Conservation (phyloP, 2,113 vertebrate species). For the Sceloporus undulatus region DNA sequence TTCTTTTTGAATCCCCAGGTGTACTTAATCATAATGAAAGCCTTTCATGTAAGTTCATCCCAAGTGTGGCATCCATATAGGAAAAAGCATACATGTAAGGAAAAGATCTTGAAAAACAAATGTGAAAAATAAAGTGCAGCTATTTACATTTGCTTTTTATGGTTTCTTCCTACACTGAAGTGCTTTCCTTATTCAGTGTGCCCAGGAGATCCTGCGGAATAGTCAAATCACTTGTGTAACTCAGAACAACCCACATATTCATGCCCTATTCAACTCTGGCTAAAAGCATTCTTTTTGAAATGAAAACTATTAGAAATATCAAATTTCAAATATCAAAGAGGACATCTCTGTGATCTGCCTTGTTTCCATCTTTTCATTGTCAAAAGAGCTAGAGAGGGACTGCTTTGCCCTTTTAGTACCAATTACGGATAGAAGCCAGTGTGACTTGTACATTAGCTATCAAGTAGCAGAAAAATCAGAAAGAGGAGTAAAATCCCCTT, state of each 20-base stretch:
- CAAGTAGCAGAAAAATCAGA: not conserved
- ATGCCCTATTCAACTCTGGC: too few species aligned
- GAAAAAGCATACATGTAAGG: not conserved
- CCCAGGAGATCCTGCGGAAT: not conserved
- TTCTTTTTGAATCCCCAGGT: too few species aligned
- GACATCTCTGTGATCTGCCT: not conserved
- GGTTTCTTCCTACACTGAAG: not conserved
- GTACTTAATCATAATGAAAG: too few species aligned
- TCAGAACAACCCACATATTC: not conserved
- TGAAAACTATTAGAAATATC: not conserved
- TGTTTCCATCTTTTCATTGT: not conserved
- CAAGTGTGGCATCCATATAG: too few species aligned
- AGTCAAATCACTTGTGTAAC: not conserved
- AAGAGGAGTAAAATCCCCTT: slow-evolving; percentile 1
- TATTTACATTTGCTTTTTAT: not conserved
- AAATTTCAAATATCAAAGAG: not conserved
- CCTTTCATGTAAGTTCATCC: too few species aligned
- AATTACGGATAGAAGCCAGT: not conserved
- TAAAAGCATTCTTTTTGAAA: not conserved
- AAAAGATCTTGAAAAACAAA: not conserved
- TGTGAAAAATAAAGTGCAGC: not conserved
- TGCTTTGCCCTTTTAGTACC: slow-evolving; percentile 3
- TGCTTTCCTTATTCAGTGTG: not conserved
- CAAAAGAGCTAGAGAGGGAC: not conserved
- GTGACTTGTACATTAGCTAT: slow-evolving; percentile 19